Conservation (phyloP, 2,888 invertebrate genomes). For the Drosophila melanocephala region DNA sequence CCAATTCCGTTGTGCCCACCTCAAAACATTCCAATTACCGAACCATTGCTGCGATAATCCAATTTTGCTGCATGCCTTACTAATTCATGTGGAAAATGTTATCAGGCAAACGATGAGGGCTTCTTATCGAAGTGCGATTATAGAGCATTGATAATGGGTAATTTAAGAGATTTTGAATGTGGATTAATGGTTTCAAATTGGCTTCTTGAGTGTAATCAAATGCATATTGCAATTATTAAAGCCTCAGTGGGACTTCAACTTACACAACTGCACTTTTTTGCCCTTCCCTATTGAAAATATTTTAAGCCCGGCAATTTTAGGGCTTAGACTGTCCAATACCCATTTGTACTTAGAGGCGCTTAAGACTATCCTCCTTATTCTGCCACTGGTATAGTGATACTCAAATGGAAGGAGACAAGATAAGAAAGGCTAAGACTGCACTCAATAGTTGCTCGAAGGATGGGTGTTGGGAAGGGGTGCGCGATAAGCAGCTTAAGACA, state of each 20-base stretch:
- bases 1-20: conserved; percentile 49
- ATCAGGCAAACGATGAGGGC: not conserved
- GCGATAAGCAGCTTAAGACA: conserved; percentile 46
- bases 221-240: not conserved
- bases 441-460: conserved; percentile 31
- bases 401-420: conserved; percentile 40
- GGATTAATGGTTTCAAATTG: not conserved
- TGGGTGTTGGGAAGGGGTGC: not conserved
- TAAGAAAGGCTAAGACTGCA: conserved; percentile 43
- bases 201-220: not conserved
- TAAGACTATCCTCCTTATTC: conserved; percentile 20
- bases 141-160: not conserved
- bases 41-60: conserved; percentile 38
- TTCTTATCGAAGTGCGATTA: not conserved
- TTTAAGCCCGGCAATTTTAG: conserved; percentile 13
- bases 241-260: not conserved
- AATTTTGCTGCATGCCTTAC: conserved; percentile 31
- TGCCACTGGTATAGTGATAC: conserved; percentile 5
- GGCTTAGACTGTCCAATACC: conserved; percentile 15
- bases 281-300: not conserved
- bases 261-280: not conserved
- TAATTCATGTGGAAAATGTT: conserved; percentile 45
- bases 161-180: not conserved
- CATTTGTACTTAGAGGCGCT: conserved; percentile 25
- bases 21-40: conserved; percentile 65